A percentile compares a stretch with the other conserved stretches of the same genome.
Evolutionary conservation across 2,888 invertebrate species (phyloP).

Genomic region (Cryptophagus acutangulus): DNA sequence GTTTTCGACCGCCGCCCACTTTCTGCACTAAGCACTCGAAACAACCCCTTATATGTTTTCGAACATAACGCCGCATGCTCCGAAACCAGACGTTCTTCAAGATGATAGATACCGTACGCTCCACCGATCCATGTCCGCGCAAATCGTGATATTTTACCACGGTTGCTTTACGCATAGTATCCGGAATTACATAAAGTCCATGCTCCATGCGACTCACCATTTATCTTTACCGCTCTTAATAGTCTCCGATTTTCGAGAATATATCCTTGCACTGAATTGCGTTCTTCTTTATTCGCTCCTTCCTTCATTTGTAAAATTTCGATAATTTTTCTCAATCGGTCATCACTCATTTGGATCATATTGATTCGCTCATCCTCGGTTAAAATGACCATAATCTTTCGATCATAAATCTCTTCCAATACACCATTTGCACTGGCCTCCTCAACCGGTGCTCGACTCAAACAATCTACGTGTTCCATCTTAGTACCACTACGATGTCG

Average conservation of each 20-base stretch:
- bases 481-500: constrained; percentile 23
- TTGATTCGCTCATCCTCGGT: too few species aligned
- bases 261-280: too few species aligned
- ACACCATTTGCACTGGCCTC: constrained; percentile 12
- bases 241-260: too few species aligned
- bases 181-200: too few species aligned
- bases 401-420: constrained; percentile 1
- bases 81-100: constrained; percentile 7
- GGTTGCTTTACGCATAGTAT: constrained; percentile 7
- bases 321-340: too few species aligned
- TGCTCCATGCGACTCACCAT: too few species aligned
- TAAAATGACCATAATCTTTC: too few species aligned
- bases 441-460: constrained; percentile 25
- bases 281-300: too few species aligned
- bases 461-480: constrained; percentile 27
- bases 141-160: constrained; percentile 14
- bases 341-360: too few species aligned
- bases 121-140: constrained; percentile 5
- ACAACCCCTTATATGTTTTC: constrained; percentile 9
- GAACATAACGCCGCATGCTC: constrained; percentile 7
- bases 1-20: constrained; percentile 10
- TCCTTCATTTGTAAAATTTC: too few species aligned
- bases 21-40: constrained; percentile 9
- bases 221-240: too few species aligned
- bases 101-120: constrained; percentile 4